Percentiles rank a stretch among this genome's conserved stretches.
Evolutionary conservation across 2,888 invertebrate species (phyloP).

Genomic region (Dexiosoma caninum): DNA sequence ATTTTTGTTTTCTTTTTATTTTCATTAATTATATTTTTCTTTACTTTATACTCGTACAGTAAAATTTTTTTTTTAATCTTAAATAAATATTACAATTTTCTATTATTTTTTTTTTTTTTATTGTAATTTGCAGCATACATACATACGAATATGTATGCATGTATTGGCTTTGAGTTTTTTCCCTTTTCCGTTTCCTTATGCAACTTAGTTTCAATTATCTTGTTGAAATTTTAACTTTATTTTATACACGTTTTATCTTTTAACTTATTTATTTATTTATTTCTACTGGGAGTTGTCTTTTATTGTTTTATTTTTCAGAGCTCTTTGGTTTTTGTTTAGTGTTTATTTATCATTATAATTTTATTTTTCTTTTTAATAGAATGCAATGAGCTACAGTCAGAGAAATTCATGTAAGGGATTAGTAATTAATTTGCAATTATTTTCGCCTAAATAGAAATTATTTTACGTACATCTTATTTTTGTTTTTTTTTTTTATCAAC

Average conservation of each 20-base stretch:
- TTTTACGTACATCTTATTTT: too few species aligned
- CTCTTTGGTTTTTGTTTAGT: slow-evolving; percentile 30
- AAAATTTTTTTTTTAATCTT: too few species aligned
- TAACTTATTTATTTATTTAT: slow-evolving; percentile 63
- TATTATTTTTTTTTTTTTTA: slow-evolving; percentile 41
- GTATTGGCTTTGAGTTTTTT: background rate
- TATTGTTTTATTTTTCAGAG: slow-evolving; percentile 61
- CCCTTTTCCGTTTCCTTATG: slow-evolving; percentile 13
- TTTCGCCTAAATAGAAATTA: too few species aligned
- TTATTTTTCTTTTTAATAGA: too few species aligned
- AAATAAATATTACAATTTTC: background rate
- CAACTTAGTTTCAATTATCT: slow-evolving; percentile 38
- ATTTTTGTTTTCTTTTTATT: too few species aligned
- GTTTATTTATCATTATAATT: too few species aligned
- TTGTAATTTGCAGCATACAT: background rate
- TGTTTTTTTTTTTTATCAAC: too few species aligned
- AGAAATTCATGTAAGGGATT: slow-evolving; percentile 1
- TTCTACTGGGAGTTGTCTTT: slow-evolving; percentile 56
- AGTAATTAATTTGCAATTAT: background rate
- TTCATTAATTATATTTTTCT: too few species aligned
- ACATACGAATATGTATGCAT: background rate
- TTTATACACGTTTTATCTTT: slow-evolving; percentile 35
- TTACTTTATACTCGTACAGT: slow-evolving; percentile 15
- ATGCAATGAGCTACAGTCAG: background rate
- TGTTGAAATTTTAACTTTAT: slow-evolving; percentile 10